Percentiles rank a stretch among this genome's conserved stretches.
Evolutionary conservation across 2,113 vertebrate species (phyloP).

Genomic region (Arothron firmamentum): DNA sequence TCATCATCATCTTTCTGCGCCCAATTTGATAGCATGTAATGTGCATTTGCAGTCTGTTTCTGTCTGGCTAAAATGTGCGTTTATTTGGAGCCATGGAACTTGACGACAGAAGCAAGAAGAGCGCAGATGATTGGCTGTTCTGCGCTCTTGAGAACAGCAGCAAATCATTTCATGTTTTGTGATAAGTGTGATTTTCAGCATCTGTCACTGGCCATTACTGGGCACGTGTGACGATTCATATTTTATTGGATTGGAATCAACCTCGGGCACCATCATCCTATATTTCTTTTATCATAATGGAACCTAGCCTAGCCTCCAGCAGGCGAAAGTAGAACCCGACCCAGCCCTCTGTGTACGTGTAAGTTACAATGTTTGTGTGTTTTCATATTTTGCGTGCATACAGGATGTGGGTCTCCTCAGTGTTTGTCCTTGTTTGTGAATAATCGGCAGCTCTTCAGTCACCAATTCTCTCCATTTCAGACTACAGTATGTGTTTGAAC

Average conservation of each 20-base stretch:
- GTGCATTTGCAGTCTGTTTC: constrained; percentile 30
- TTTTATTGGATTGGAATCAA: too few species aligned
- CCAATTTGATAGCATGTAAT: not conserved
- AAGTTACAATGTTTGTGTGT: not conserved
- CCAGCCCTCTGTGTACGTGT: not conserved
- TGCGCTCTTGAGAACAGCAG: too few species aligned
- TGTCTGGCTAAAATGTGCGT: constrained; percentile 19
- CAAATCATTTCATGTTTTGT: too few species aligned
- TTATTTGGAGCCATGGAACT: constrained; percentile 35
- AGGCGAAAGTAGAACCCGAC: too few species aligned
- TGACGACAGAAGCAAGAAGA: constrained; percentile 33
- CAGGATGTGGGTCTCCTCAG: not conserved
- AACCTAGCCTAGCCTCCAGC: too few species aligned
- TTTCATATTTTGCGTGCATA: not conserved
- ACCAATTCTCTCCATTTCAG: too few species aligned
- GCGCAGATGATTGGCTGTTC: not conserved
- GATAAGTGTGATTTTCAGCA: constrained; percentile 27
- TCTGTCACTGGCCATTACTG: constrained; percentile 13
- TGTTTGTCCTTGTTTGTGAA: not conserved
- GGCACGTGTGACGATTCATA: constrained; percentile 18
- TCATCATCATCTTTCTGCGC: not conserved
- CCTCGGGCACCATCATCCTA: too few species aligned
- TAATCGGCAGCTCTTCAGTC: constrained; percentile 11
- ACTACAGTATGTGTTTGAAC: constrained; percentile 31
- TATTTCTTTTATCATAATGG: too few species aligned